A percentile compares a stretch with the other conserved stretches of the same genome.
Evolutionary conservation across 2,113 vertebrate genomes (phyloP).

Genomic region (Cyanoderma ruficeps): DNA sequence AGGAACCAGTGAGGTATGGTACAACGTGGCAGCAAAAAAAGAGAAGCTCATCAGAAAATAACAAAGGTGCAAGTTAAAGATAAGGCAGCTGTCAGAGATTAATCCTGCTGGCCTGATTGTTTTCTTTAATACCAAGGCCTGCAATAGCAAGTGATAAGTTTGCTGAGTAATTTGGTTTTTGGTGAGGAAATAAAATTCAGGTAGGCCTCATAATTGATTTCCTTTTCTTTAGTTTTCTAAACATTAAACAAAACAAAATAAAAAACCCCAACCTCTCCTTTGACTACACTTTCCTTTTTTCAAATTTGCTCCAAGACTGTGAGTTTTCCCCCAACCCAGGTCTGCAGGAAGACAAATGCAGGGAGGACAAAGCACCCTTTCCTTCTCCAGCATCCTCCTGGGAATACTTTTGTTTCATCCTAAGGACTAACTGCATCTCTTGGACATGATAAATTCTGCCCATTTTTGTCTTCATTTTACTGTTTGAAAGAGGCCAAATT

Average conservation of each 20-base stretch:
- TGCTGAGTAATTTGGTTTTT: constrained; percentile 99
- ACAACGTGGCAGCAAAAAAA: constrained; percentile 91
- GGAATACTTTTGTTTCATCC: background rate
- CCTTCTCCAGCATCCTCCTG: background rate
- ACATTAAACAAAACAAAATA: constrained; percentile 81
- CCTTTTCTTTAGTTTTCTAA: constrained; percentile 91
- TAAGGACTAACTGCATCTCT: background rate
- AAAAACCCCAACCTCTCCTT: constrained; percentile 70
- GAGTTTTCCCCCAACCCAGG: background rate
- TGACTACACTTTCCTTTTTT: constrained; percentile 73
- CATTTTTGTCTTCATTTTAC: background rate
- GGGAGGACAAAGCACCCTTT: background rate
- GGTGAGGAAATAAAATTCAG: constrained; percentile 99
- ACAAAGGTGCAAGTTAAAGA: constrained; percentile 99
- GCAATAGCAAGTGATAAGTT: constrained; percentile 99
- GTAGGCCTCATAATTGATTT: constrained; percentile 99
- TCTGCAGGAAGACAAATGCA: background rate
- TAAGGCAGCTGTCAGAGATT: constrained; percentile 99
- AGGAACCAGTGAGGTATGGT: constrained; percentile 99
- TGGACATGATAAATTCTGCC: background rate
- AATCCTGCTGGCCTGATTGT: constrained; percentile 99
- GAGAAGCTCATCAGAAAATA: constrained; percentile 99
- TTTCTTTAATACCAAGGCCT: constrained; percentile 99
- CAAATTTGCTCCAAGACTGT: background rate
- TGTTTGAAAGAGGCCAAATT: background rate